Percentiles rank a stretch among this genome's conserved stretches.
These are phyloP conservation scores for Alloplasta piceator DNA, from an alignment of 2,888 invertebrate species.

Conservation along the genomic window DNA sequence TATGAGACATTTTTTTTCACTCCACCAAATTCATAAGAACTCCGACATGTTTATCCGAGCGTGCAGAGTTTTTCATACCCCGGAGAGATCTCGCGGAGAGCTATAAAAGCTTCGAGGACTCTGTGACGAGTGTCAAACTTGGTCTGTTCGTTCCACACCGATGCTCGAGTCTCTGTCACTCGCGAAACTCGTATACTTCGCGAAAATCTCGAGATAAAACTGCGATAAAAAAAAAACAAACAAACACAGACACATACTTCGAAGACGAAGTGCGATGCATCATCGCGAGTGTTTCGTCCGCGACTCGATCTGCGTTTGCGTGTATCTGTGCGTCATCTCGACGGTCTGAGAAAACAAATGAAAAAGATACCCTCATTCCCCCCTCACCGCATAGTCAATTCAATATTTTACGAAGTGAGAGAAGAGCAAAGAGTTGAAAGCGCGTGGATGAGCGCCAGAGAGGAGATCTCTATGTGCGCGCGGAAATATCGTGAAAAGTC, in stretches of 20 bases:
- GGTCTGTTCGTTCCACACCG: slow-evolving; percentile 32
- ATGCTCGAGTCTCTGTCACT: slow-evolving; percentile 17
- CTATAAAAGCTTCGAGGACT: slow-evolving; percentile 6
- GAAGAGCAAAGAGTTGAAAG: slow-evolving; percentile 42
- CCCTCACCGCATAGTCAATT: slow-evolving; percentile 58
- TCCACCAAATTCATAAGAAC: neutral
- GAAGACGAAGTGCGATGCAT: slow-evolving; percentile 60
- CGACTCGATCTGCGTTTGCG: neutral
- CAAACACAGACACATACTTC: slow-evolving; percentile 27
- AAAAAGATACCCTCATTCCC: slow-evolving; percentile 47
- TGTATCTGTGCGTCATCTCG: slow-evolving; percentile 47
- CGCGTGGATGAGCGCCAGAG: slow-evolving; percentile 32
- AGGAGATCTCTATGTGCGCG: slow-evolving; percentile 7
- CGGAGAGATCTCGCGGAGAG: slow-evolving; percentile 13
- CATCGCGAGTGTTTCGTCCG: slow-evolving; percentile 32
- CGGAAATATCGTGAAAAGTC: slow-evolving; percentile 55
- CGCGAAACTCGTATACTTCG: slow-evolving; percentile 29
- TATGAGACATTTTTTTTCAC: neutral
- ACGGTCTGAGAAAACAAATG: slow-evolving; percentile 63
- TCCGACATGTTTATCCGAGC: slow-evolving; percentile 9
- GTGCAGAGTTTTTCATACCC: neutral
- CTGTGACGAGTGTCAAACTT: slow-evolving; percentile 58
- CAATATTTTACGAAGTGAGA: slow-evolving; percentile 66
- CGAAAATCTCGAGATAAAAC: slow-evolving; percentile 53
- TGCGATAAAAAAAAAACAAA: slow-evolving; percentile 34